phyloP scores from a whole-genome alignment of 2,113 vertebrate species.

The Harpagus bidentatus region DNA sequence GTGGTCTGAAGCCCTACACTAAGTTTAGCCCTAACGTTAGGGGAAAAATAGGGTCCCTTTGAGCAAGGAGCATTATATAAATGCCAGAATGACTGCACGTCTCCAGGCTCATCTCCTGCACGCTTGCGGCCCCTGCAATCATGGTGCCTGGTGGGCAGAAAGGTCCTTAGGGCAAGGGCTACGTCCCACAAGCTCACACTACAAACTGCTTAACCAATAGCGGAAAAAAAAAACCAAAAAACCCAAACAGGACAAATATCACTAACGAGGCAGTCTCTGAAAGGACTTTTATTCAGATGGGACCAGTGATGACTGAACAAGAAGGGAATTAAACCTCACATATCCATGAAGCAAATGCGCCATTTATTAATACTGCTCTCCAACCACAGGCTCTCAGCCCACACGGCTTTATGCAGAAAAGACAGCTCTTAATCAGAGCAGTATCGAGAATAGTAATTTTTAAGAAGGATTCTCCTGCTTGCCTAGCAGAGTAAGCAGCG shows the following conservation, averaged over 20 bases:
- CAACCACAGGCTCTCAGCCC: not conserved
- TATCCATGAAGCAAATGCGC: not conserved
- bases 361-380: not conserved
- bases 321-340: not conserved
- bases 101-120: not conserved
- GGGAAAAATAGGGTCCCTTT: not conserved
- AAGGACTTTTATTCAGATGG: not conserved
- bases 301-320: not conserved
- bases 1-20: not conserved
- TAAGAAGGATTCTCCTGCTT: not conserved
- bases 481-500: not conserved
- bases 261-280: not conserved
- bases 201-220: not conserved
- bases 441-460: not conserved
- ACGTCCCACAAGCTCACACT: not conserved
- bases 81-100: not conserved
- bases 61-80: not conserved
- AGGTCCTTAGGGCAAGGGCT: not conserved
- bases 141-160: not conserved
- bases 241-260: not conserved
- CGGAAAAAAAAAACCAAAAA: too few relatives aligned
- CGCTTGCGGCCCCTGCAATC: not conserved
- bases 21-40: not conserved
- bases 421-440: not conserved
- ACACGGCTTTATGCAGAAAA: not conserved